Evolutionary conservation across 2,888 invertebrate species (phyloP).

Genomic region (Drosophila tanythrix): DNA sequence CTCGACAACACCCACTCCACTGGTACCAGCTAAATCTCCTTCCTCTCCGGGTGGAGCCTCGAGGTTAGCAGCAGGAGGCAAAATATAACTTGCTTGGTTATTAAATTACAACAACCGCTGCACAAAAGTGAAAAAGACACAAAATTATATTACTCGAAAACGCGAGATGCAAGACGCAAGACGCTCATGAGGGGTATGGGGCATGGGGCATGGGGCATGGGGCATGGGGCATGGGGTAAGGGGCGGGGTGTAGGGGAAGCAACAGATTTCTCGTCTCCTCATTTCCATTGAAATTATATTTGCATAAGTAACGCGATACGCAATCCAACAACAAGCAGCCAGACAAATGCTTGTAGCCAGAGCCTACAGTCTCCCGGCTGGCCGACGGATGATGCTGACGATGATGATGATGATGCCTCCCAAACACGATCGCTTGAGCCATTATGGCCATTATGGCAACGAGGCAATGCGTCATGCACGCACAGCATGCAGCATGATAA

Average conservation of each 20-base stretch:
- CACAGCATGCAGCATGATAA: conserved; percentile 53
- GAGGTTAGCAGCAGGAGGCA: conserved; percentile 76
- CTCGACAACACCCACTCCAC: conserved; percentile 2
- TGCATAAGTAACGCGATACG: conserved; percentile 81
- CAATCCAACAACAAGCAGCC: conserved; percentile 40
- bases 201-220: background rate
- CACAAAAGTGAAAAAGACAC: conserved; percentile 77
- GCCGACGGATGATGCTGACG: conserved; percentile 39
- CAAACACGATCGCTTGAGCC: conserved; percentile 70
- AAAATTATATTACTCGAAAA: conserved; percentile 71
- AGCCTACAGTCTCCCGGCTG: conserved; percentile 32
- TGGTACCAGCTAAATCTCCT: conserved; percentile 20
- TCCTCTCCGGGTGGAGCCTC: conserved; percentile 51
- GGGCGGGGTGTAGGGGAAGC: background rate
- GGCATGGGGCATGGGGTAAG: background rate
- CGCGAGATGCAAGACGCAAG: background rate
- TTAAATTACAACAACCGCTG: conserved; percentile 75
- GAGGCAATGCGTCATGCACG: conserved; percentile 79
- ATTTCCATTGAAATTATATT: conserved; percentile 79
- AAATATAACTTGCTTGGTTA: conserved; percentile 77
- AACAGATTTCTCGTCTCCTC: conserved; percentile 72
- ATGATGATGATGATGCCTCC: conserved; percentile 59
- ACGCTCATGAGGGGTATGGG: conserved; percentile 2
- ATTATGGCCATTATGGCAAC: conserved; percentile 69
- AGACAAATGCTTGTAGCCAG: conserved; percentile 19